Evolutionary conservation across 2,113 vertebrate genomes (phyloP), one percentile per base, ranked within the genome.

Genomic region (Epinephelus moara): DNA sequence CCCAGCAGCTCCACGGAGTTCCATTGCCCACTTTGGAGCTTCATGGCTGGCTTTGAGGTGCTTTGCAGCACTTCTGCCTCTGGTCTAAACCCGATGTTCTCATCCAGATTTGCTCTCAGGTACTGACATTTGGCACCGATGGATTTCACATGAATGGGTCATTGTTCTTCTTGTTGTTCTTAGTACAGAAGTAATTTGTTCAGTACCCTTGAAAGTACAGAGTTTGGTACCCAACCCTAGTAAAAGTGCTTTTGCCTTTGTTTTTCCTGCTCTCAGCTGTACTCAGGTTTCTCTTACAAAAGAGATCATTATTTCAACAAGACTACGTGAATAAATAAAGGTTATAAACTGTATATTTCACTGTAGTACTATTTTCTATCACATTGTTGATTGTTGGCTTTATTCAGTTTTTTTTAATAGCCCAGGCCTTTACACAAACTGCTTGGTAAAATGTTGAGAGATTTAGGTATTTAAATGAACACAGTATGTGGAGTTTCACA

Each of bases 401-500:
- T 14, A 23, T 59, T 57, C 4, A 30, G 17, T 40, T 23, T 52
- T 52, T 59, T 52, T 5, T 19, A 52, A 53, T 33, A 13, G 33
- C 21, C 6, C 11, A 5, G 37, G 13, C 33, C 19, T 27, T 59
- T 55, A 60, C 3, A 49, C 21, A 37, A 47, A n/a, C n/a, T 57
- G 52, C 23, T n/a, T n/a, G 62, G 30, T 30, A 40, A 70, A 55
- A 30, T 6, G 40, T 14, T 25, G 3, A 40, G 37, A 33, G 25
- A 21, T 52, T 70, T 63, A 27, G 14, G 12, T 68, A 40, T 73
- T 17, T 50, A 42, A 66, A 78, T 66, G 13, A 62, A 56, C 21
- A 70, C 21, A 63, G 47, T 50, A 55, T 75, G n/a, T 70, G 42
- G 27, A 49, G 45, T 72, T 82, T 70, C 13, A 70, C 60, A 68